phyloP scores from a whole-genome alignment of 2,113 vertebrate species.

The Chaetura pelagica region DNA sequence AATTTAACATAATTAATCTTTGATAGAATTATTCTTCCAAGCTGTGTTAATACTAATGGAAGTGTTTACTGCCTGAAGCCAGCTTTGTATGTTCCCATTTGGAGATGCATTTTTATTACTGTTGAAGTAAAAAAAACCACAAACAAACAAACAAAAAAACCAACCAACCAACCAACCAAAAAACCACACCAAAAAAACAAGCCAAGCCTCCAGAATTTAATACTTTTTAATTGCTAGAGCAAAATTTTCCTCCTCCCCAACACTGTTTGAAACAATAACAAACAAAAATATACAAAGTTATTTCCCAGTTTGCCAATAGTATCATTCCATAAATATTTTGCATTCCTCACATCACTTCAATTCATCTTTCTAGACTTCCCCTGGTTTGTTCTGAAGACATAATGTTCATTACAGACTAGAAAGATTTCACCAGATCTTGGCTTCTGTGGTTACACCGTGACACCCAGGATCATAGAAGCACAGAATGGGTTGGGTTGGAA shows the following conservation, averaged over 20 bases:
- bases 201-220: not conserved
- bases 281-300: not conserved
- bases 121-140: not conserved
- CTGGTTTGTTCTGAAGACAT: not conserved
- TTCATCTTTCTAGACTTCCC: not conserved
- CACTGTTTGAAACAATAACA: not conserved
- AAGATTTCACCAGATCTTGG: not conserved
- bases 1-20: not conserved
- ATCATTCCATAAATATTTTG: not conserved
- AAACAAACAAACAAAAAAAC: too few species aligned
- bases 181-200: too few species aligned
- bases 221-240: not conserved
- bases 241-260: not conserved
- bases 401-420: too few species aligned
- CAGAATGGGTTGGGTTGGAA: too few species aligned
- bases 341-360: not conserved
- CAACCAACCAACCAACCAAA: too few species aligned
- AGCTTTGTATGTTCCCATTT: not conserved
- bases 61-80: not conserved
- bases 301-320: not conserved
- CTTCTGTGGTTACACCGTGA: accelerated
- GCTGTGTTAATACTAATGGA: not conserved
- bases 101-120: not conserved
- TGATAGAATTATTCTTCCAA: not conserved
- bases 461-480: too few species aligned